These are phyloP conservation scores for Pterostichus madidus DNA, from an alignment of 2,888 invertebrate species.

Conservation along the genomic window DNA sequence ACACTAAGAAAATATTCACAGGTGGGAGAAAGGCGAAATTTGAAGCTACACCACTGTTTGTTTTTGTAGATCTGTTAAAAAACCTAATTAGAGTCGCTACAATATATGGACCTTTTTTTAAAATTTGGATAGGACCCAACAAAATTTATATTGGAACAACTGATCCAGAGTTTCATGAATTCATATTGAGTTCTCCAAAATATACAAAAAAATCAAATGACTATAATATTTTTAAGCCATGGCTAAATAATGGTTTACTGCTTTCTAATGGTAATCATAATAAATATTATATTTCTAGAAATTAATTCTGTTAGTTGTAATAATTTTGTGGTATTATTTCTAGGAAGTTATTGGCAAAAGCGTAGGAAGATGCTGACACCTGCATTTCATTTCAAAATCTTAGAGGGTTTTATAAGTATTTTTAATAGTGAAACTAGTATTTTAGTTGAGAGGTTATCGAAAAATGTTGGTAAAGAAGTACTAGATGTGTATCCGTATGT, in stretches of 20 bases:
- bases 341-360: constrained; percentile 48
- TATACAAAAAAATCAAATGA: constrained; percentile 47
- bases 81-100: background rate
- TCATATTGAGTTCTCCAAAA: constrained; percentile 46
- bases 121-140: constrained; percentile 22
- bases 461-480: too few species aligned
- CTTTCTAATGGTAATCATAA: constrained; percentile 25
- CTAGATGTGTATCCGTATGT: too few species aligned
- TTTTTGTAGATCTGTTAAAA: constrained; percentile 19
- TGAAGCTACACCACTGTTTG: too few species aligned
- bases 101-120: background rate
- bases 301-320: too few species aligned
- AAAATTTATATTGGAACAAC: constrained; percentile 12
- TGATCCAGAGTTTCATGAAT: constrained; percentile 46
- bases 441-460: too few species aligned
- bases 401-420: too few species aligned
- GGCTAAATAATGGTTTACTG: constrained; percentile 49
- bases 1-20: background rate
- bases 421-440: too few species aligned
- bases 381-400: too few species aligned
- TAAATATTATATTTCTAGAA: too few species aligned
- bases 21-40: background rate
- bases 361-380: constrained; percentile 30
- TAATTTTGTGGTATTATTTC: constrained; percentile 8
- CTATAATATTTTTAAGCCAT: constrained; percentile 36